Conservation (phyloP, 2,797 vertebrate genomes). For the Adrianichthys oophorus region DNA sequence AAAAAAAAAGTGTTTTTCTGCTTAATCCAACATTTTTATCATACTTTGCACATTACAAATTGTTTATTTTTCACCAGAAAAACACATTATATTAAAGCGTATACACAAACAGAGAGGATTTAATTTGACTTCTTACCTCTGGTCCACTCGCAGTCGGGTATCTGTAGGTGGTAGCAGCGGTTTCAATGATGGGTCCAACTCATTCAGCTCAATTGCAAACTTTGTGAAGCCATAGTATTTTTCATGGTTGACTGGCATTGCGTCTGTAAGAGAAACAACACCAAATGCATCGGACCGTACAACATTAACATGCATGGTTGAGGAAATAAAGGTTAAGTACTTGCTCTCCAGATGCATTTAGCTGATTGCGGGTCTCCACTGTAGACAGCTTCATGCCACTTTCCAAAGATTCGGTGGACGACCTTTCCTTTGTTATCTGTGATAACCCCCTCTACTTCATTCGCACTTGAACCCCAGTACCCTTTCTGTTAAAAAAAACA, state of each 20-base stretch:
- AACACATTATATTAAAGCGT: not conserved
- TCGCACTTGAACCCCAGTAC: constrained; percentile 93
- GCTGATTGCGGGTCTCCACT: constrained; percentile 86
- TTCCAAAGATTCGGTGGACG: constrained; percentile 89
- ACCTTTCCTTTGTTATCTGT: constrained; percentile 86
- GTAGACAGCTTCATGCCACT: constrained; percentile 94
- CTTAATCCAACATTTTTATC: not conserved
- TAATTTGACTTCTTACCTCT: constrained; percentile 79
- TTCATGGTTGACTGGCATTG: constrained; percentile 87
- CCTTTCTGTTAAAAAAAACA: constrained; percentile 79
- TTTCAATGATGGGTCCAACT: constrained; percentile 82
- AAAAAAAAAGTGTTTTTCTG: not conserved
- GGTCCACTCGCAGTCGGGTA: constrained; percentile 92
- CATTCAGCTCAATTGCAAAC: constrained; percentile 94
- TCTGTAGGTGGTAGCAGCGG: constrained; percentile 86
- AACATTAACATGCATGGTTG: not conserved
- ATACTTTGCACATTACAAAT: not conserved
- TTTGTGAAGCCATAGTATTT: constrained; percentile 96
- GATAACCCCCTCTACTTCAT: constrained; percentile 91
- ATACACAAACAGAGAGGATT: not conserved
- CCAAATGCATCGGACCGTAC: constrained; percentile 2
- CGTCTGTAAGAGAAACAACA: constrained; percentile 74
- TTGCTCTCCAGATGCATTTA: constrained; percentile 92
- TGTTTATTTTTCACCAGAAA: not conserved
- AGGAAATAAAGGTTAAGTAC: constrained; percentile 71